A percentile compares a stretch with the other conserved stretches of the same genome.
Evolutionary conservation across 2,797 vertebrate species (phyloP).

Genomic region (Nannoperca obscura): DNA sequence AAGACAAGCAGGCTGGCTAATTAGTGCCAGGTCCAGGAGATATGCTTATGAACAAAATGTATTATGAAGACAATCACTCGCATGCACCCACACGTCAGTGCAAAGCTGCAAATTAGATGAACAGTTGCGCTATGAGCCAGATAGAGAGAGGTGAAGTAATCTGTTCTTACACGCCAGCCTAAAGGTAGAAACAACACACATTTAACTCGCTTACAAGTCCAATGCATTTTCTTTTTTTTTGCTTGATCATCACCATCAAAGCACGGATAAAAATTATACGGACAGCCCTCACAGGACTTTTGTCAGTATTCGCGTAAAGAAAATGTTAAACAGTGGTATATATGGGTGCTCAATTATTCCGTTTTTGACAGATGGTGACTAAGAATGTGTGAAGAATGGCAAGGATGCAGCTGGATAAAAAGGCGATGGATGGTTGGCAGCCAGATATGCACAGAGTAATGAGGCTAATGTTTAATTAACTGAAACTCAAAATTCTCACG

Average conservation of each 20-base stretch:
- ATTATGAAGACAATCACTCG: not conserved
- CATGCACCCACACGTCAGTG: not conserved
- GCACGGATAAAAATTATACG: constrained; percentile 33
- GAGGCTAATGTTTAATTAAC: constrained; percentile 55
- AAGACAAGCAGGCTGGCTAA: not conserved
- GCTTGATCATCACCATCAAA: constrained; percentile 22
- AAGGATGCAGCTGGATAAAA: constrained; percentile 47
- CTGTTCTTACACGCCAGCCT: not conserved
- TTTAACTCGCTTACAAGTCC: constrained; percentile 24
- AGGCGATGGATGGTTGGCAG: constrained; percentile 55
- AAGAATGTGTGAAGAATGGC: constrained; percentile 63
- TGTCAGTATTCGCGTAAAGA: constrained; percentile 44
- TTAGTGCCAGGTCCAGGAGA: constrained; percentile 8
- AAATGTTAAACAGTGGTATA: constrained; percentile 61
- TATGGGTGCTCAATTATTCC: constrained; percentile 61
- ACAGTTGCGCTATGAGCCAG: not conserved
- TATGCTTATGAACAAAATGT: constrained; percentile 14
- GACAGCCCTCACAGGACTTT: constrained; percentile 34
- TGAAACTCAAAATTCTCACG: constrained; percentile 26
- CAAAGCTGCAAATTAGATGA: constrained; percentile 15
- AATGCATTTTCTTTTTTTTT: constrained; percentile 40
- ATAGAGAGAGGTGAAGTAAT: not conserved
- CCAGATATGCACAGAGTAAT: constrained; percentile 32
- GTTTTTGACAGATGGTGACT: constrained; percentile 69
- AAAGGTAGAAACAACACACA: not conserved